A percentile compares a stretch with the other conserved stretches of the same genome.
These are phyloP conservation scores for Ochropacha duplaris DNA, from an alignment of 2,888 invertebrate species.

Conservation along the genomic window DNA sequence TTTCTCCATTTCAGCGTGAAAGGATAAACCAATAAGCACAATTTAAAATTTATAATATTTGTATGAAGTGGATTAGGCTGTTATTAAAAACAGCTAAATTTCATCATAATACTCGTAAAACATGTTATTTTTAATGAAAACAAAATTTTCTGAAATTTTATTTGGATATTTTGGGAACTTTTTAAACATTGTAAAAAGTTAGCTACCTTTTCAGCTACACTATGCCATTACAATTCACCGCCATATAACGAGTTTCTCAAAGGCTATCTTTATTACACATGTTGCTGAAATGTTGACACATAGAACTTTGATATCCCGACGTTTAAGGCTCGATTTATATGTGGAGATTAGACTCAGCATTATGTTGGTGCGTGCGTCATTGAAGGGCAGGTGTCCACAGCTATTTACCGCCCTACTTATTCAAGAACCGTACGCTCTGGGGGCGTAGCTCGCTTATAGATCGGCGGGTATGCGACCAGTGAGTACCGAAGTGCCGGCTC, in stretches of 20 bases:
- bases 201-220: no score
- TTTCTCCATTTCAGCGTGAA: no score
- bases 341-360: conserved; percentile 25
- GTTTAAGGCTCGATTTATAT: conserved; percentile 31
- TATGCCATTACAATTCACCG: no score
- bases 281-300: not conserved
- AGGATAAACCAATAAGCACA: no score
- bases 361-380: conserved; percentile 53
- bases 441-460: conserved; percentile 72
- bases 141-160: no score
- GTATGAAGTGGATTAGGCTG: no score
- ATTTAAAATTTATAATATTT: no score
- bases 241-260: not conserved
- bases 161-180: no score
- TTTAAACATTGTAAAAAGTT: no score
- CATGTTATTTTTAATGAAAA: no score
- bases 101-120: no score
- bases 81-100: no score
- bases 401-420: conserved; percentile 77
- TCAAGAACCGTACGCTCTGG: conserved; percentile 57
- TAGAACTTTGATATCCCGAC: conserved; percentile 19
- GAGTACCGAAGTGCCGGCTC: conserved; percentile 65
- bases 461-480: conserved; percentile 69
- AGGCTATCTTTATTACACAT: not conserved
- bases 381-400: conserved; percentile 67